These are phyloP conservation scores for Onychostoma macrolepis DNA, from an alignment of 2,113 vertebrate species.

Conservation along the genomic window DNA sequence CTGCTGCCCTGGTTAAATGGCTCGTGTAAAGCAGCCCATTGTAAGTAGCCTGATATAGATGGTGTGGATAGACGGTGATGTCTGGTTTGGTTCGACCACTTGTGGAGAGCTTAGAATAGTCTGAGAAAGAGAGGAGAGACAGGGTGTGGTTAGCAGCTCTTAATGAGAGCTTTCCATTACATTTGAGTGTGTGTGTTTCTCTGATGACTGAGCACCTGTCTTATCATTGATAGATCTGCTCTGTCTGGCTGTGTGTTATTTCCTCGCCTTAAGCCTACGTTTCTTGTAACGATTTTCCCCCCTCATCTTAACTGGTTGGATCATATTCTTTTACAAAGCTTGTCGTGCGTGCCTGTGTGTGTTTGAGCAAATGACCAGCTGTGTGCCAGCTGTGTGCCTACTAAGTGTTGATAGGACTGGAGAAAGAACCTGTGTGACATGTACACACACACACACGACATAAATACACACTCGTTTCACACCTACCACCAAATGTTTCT, in stretches of 20 bases:
- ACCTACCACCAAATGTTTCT: constrained; percentile 40
- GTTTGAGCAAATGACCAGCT: constrained; percentile 66
- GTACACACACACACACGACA: constrained; percentile 47
- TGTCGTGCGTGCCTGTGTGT: constrained; percentile 59
- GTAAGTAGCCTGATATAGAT: constrained; percentile 33
- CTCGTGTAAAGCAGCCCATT: constrained; percentile 13
- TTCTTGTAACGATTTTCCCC: constrained; percentile 36
- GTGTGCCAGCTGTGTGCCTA: constrained; percentile 76
- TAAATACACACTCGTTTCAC: constrained; percentile 59
- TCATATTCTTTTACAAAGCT: constrained; percentile 72
- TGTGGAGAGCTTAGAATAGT: constrained; percentile 34
- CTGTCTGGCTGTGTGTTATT: constrained; percentile 58
- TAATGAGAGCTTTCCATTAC: constrained; percentile 20
- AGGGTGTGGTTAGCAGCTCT: neutral
- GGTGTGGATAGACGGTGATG: constrained; percentile 19
- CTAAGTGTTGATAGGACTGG: constrained; percentile 67
- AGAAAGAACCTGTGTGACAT: constrained; percentile 72
- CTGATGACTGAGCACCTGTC: constrained; percentile 70
- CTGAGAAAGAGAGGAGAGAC: constrained; percentile 19
- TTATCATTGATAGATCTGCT: constrained; percentile 71
- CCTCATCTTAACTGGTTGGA: constrained; percentile 60
- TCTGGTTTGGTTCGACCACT: neutral
- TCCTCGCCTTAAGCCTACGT: constrained; percentile 57
- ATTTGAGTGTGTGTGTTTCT: constrained; percentile 45
- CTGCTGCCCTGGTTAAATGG: constrained; percentile 11